Evolutionary conservation across 2,888 invertebrate species (phyloP), one percentile per base, ranked within the genome.

Genomic region (Siphlonurus alternatus): DNA sequence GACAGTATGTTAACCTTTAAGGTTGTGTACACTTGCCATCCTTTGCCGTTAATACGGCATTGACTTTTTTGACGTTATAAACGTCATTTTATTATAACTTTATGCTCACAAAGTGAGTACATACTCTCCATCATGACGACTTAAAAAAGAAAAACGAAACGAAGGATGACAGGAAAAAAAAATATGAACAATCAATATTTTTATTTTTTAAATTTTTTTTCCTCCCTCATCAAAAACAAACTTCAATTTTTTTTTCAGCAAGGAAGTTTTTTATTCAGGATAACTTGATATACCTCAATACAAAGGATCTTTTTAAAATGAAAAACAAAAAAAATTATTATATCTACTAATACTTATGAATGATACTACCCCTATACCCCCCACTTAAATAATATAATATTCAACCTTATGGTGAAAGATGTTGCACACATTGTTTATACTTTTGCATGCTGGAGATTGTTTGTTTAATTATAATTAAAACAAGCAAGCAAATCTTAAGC

Each of bases 251-350:
- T 38, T 38, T 38, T 38, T 38, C 38, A 38, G 38, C 38, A 38
- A 38, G 15, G 38, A 38, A 38, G 38, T 38, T 38, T 38, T 38
- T 38, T 38, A 38, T 38, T 38, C 38, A 38, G 38, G 38, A 38
- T 38, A 56, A 56, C 56, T 56, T 56, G 56, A 56, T 56, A 56
- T 56, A 56, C 56, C 56, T 56, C 56, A 56, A n/a, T 38, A 38
- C 38, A 38, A 56, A 56, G 56, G 56, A 56, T 56, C 56, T 56
- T 56, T 20, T 56, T 22, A 56, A 56, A 38, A 64, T 59, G 63
- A 60, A 66, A 25, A 53, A 5, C 5, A 38, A 38, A 38, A 38
- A 38, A 38, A 10, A 38, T 38, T 38, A 38, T 38, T 38, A 38
- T 38, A 38, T 38, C 38, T 38, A 38, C 15, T 38, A 38, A 38